Percentiles rank a stretch among this genome's conserved stretches.
These are phyloP conservation scores for Pelosia muscerda DNA, from an alignment of 2,888 invertebrate genomes.

Conservation along the genomic window DNA sequence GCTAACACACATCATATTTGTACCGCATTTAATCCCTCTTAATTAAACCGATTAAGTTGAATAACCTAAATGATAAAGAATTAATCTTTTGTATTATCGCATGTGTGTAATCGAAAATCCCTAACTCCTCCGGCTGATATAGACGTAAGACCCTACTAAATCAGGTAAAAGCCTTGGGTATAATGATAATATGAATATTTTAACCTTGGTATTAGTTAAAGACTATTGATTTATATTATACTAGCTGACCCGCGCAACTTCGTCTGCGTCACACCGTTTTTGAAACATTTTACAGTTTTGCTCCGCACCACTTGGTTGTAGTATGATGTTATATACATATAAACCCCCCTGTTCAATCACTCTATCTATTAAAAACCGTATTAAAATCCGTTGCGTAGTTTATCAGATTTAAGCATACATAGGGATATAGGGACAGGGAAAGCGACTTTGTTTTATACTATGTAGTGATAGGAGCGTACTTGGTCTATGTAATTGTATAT, in stretches of 20 bases:
- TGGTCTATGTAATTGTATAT: background rate
- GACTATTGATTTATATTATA: conserved; percentile 44
- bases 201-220: conserved; percentile 27
- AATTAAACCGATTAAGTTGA: conserved; percentile 48
- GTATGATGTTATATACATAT: too few relatives aligned
- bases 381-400: too few relatives aligned
- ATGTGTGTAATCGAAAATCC: conserved; percentile 33
- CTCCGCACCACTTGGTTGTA: too few relatives aligned
- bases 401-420: too few relatives aligned
- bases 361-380: too few relatives aligned
- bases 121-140: conserved; percentile 34
- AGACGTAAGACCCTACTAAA: conserved; percentile 39
- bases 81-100: conserved; percentile 45
- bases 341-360: too few relatives aligned
- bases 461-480: too few relatives aligned
- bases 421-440: too few relatives aligned
- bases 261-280: too few relatives aligned
- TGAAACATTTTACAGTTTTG: too few relatives aligned
- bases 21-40: conserved; percentile 40
- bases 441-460: too few relatives aligned
- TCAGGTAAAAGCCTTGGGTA: conserved; percentile 32
- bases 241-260: too few relatives aligned
- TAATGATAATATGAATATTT: conserved; percentile 41
- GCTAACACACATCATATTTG: conserved; percentile 25
- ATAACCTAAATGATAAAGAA: conserved; percentile 44